Evolutionary conservation across 2,113 vertebrate genomes (phyloP), one percentile per base, ranked within the genome.

Genomic region (Oryzias woworae): DNA sequence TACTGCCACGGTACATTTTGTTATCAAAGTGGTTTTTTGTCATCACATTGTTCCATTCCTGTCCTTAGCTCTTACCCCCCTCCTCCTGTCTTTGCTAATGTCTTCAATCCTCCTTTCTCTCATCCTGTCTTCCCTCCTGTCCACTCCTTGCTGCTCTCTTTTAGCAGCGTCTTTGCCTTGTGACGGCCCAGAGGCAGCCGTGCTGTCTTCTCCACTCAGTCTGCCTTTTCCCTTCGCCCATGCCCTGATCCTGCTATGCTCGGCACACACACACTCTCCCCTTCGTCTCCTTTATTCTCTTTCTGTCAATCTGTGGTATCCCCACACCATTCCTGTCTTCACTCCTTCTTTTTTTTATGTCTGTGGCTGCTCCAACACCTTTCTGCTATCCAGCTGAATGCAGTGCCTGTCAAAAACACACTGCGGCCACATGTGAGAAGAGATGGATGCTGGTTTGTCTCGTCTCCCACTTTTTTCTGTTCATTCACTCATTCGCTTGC

Each of bases 161-260:
- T 87, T 88, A 80, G 86, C 82, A 74, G 76, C 66, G 66, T 81
- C 72, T 81, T 79, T 81, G 88, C 75, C 81, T 75, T 80, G 72
- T 82, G 84, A 85, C 71, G 77, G 82, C 84, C 87, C 84, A 84
- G 60, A 84, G 81, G 88, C 84, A 73, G 75, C 82, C 81, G 76
- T 75, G 82, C 85, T 85, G 85, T 89, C 85, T 83, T 76, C 79
- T 81, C 69, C 50, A 66, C 71, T 88, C 88, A 88, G 75, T 85
- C 85, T 82, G 75, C 84, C 49, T 53, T 66, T 65, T 77, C 69
- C 62, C 67, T 77, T 75, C 80, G 75, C 73, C 70, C 61, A 51
- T 75, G 77, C 85, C 68, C 58, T 79, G 77, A 88, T 81, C 87
- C 81, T 67, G 72, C 80, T 79, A 20, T 58, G 69, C 81, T 81